These are phyloP conservation scores for Protosalanx chinensis DNA, from an alignment of 2,797 vertebrate genomes.

Conservation along the genomic window DNA sequence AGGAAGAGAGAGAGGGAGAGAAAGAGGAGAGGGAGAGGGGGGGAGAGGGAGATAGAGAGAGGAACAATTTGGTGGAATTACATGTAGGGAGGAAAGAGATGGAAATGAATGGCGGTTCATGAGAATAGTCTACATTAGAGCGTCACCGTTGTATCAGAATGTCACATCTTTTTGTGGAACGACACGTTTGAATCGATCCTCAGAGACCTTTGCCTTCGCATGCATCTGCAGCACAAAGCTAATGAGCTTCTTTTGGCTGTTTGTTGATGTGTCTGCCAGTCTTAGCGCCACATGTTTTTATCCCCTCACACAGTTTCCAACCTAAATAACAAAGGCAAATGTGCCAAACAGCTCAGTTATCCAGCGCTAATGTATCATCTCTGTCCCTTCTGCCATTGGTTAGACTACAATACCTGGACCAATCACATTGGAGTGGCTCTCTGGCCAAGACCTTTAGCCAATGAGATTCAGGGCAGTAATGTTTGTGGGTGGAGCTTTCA, in stretches of 20 bases:
- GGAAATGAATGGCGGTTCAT: neutral
- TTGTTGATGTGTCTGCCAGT: conserved; percentile 1
- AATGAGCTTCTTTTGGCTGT: conserved; percentile 8
- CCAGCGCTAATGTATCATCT: conserved; percentile 20
- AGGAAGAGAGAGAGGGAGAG: conserved; percentile 27
- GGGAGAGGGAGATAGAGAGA: neutral
- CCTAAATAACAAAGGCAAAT: conserved; percentile 6
- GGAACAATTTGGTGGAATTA: too few species aligned
- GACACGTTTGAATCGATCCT: conserved; percentile 6
- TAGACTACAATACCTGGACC: neutral
- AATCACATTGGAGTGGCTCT: neutral
- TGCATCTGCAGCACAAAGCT: neutral
- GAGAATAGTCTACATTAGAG: conserved; percentile 17
- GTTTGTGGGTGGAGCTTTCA: neutral
- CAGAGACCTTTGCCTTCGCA: conserved; percentile 6
- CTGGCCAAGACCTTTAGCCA: conserved; percentile 12
- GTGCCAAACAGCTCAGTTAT: conserved; percentile 22
- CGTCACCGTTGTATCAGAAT: neutral
- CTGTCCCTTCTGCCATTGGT: conserved; percentile 2
- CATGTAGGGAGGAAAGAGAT: conserved; percentile 2
- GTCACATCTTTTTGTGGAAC: conserved; percentile 13
- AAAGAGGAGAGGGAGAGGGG: conserved; percentile 31
- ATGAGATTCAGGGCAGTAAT: conserved; percentile 8
- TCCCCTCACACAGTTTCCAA: neutral
- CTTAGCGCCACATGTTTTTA: conserved; percentile 1